Conservation (phyloP, 2,888 invertebrate genomes). For the Eulithis testata region DNA sequence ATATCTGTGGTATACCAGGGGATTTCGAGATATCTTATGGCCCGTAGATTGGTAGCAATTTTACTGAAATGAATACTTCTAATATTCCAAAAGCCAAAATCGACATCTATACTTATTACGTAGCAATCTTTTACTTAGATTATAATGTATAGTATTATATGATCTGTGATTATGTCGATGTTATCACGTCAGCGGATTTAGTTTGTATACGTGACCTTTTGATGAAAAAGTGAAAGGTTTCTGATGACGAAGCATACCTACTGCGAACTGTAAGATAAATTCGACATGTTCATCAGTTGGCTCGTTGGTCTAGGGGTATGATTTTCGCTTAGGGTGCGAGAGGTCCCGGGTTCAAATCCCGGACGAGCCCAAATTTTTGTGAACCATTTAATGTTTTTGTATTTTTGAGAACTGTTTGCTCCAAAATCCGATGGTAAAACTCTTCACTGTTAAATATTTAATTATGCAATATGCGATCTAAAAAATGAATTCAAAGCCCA, state of each 20-base stretch:
- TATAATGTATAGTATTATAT: too few relatives aligned
- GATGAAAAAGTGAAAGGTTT: background rate
- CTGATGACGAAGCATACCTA: too few relatives aligned
- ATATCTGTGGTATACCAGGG: slow-evolving; percentile 33
- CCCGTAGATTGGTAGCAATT: too few relatives aligned
- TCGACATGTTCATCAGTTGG: slow-evolving; percentile 53
- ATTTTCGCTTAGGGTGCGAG: slow-evolving; percentile 88
- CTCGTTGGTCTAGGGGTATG: slow-evolving; percentile 89
- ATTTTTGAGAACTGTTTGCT: background rate
- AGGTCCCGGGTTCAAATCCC: slow-evolving; percentile 84
- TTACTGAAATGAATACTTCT: too few relatives aligned
- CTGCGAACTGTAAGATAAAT: slow-evolving; percentile 9
- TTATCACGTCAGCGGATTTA: too few relatives aligned
- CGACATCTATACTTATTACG: too few relatives aligned
- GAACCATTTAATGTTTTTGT: slow-evolving; percentile 9
- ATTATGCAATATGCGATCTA: too few relatives aligned
- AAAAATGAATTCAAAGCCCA: background rate
- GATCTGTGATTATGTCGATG: too few relatives aligned
- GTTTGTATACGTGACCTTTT: background rate
- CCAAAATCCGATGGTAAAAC: too few relatives aligned
- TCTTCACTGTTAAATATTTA: too few relatives aligned
- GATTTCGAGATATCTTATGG: background rate
- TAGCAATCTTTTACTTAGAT: too few relatives aligned
- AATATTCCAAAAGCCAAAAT: too few relatives aligned
- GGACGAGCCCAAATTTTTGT: slow-evolving; percentile 70